Evolutionary conservation across 2,888 invertebrate genomes (phyloP).

Genomic region (Sycophila texana): DNA sequence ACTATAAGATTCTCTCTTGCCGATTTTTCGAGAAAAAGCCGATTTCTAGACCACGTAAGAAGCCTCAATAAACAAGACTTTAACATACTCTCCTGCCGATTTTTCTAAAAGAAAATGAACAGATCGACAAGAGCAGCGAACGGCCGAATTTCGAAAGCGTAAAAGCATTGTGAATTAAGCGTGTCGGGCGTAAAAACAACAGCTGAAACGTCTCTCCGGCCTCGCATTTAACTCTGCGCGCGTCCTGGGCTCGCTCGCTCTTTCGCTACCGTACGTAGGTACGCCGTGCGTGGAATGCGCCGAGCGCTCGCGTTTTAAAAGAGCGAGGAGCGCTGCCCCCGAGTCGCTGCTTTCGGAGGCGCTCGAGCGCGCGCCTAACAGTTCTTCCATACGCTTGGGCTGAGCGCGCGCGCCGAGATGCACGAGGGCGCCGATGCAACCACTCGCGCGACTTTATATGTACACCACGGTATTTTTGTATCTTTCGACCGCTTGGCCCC

Average conservation of each 20-base stretch:
- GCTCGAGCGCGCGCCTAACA: conserved; percentile 59
- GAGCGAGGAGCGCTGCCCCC: conserved; percentile 33
- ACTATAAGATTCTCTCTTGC: too few relatives aligned
- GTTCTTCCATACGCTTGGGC: conserved; percentile 58
- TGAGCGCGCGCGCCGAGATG: conserved; percentile 9
- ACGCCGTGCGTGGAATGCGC: not conserved
- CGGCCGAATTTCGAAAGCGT: too few relatives aligned
- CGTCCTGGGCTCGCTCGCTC: too few relatives aligned
- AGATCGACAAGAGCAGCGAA: too few relatives aligned
- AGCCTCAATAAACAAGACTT: too few relatives aligned
- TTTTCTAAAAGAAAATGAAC: too few relatives aligned
- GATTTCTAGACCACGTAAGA: too few relatives aligned
- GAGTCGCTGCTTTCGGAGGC: conserved; percentile 36
- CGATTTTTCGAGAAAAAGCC: too few relatives aligned
- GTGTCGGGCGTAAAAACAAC: not conserved
- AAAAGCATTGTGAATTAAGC: too few relatives aligned
- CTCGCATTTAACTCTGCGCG: not conserved
- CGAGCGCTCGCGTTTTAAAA: conserved; percentile 19
- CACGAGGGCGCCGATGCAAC: conserved; percentile 16
- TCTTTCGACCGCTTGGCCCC: not conserved
- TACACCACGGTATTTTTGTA: conserved; percentile 22
- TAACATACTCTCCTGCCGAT: too few relatives aligned
- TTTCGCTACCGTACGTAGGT: not conserved
- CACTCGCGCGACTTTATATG: conserved; percentile 26
- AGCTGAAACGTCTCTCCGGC: not conserved